phyloP scores from a whole-genome alignment of 64 coral and sea anemone genomes.

The Stichodactyla helianthus region DNA sequence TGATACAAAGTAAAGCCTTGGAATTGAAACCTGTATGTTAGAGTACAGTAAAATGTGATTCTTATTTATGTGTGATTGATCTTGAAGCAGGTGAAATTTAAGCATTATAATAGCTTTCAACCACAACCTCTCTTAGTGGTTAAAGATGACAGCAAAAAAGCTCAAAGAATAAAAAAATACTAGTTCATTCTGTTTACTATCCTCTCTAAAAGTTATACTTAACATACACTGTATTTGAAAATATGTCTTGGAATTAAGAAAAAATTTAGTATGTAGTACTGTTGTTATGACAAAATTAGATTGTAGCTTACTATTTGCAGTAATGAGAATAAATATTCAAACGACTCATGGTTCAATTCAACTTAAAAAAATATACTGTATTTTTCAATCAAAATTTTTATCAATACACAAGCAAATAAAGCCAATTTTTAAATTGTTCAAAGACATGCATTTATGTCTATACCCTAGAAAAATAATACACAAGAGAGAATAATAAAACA shows the following conservation, averaged over 20 bases:
- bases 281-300: slow-evolving; percentile 9
- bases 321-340: slow-evolving; percentile 10
- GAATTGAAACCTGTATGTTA: background rate
- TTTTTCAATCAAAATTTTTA: background rate
- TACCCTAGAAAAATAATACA: background rate
- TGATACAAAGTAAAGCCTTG: background rate
- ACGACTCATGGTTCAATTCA: background rate
- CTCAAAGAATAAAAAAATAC: background rate
- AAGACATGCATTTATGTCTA: background rate
- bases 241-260: background rate
- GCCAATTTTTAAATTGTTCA: background rate
- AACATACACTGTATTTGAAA: background rate
- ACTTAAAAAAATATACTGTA: background rate
- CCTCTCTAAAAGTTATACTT: background rate
- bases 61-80: slow-evolving; percentile 1
- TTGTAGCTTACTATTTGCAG: background rate
- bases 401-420: background rate
- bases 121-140: background rate
- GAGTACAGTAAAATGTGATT: background rate
- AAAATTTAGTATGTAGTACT: background rate
- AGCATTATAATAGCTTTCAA: slow-evolving; percentile 7
- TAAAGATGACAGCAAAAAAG: background rate
- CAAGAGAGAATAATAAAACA: background rate
- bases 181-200: background rate
- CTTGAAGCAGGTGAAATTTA: background rate